A percentile compares a stretch with the other conserved stretches of the same genome.
These are phyloP conservation scores for Poliocrania exsul DNA, from an alignment of 2,797 vertebrate species.

Conservation along the genomic window DNA sequence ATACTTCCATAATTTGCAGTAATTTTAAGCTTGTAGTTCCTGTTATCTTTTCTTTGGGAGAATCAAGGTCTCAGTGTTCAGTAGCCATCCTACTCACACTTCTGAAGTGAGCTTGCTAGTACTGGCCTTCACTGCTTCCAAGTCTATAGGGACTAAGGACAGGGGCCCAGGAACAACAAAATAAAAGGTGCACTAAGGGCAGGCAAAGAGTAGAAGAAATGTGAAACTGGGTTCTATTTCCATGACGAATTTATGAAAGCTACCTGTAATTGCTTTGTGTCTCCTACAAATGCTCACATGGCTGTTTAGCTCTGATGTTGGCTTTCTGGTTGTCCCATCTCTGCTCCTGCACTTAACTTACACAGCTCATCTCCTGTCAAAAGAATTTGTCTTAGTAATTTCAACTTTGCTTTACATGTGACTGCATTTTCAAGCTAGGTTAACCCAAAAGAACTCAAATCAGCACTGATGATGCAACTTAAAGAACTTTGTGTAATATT, in stretches of 20 bases:
- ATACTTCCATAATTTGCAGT: neutral
- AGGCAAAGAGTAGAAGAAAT: neutral
- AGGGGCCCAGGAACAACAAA: neutral
- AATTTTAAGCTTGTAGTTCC: neutral
- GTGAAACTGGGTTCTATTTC: neutral
- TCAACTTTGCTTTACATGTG: neutral
- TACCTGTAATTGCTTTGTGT: neutral
- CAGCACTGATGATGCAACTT: neutral
- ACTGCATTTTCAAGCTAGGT: neutral
- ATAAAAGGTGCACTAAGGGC: neutral
- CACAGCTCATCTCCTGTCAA: neutral
- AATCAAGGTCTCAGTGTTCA: neutral
- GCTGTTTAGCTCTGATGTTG: neutral
- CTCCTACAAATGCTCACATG: rapidly evolving
- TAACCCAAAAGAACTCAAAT: neutral
- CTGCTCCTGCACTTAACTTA: neutral
- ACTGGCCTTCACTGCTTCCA: neutral
- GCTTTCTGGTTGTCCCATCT: neutral
- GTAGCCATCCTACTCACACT: neutral
- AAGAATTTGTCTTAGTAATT: neutral
- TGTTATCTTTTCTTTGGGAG: neutral
- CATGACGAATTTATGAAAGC: neutral
- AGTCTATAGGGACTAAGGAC: neutral
- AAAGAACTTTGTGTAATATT: neutral
- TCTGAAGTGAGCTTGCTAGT: neutral